Percentiles rank a stretch among this genome's conserved stretches.
Conservation (phyloP, 1,140 invertebrate genomes). For the Goniozus legneri region DNA sequence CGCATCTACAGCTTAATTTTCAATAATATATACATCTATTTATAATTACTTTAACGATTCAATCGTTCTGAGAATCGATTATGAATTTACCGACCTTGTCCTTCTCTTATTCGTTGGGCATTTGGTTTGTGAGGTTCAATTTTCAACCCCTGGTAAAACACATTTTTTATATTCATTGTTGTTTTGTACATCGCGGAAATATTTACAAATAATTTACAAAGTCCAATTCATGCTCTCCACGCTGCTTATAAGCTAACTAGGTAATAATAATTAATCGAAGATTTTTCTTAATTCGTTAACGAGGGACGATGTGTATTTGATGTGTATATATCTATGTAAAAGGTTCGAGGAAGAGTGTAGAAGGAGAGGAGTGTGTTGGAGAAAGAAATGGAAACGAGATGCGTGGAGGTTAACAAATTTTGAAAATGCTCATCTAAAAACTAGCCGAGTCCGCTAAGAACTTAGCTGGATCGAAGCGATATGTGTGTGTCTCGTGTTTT, state of each 20-base stretch:
- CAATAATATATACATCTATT: conserved; percentile 43
- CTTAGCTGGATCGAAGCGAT: conserved; percentile 43
- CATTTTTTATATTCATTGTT: too few species aligned
- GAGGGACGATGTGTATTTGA: neutral
- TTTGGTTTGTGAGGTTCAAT: too few species aligned
- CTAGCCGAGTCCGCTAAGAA: conserved; percentile 36
- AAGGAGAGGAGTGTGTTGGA: too few species aligned
- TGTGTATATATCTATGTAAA: too few species aligned
- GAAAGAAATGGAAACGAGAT: conserved; percentile 10
- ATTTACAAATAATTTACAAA: conserved; percentile 50
- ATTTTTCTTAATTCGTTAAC: conserved; percentile 4
- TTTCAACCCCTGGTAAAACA: too few species aligned
- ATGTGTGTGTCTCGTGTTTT: conserved; percentile 36
- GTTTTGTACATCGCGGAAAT: conserved; percentile 49
- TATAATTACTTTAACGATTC: conserved; percentile 42
- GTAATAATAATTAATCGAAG: conserved; percentile 31
- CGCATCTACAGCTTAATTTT: too few species aligned
- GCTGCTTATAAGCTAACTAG: too few species aligned
- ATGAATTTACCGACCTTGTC: too few species aligned
- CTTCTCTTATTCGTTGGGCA: too few species aligned
- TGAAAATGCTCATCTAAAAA: conserved; percentile 32
- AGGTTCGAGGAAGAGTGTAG: too few species aligned
- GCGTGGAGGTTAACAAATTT: conserved; percentile 14
- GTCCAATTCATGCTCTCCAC: conserved; percentile 30
- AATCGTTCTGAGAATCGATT: conserved; percentile 33